Base-by-base conservation (phyloP, 1,140 invertebrate species). In the Cephus cinctus region DNA sequence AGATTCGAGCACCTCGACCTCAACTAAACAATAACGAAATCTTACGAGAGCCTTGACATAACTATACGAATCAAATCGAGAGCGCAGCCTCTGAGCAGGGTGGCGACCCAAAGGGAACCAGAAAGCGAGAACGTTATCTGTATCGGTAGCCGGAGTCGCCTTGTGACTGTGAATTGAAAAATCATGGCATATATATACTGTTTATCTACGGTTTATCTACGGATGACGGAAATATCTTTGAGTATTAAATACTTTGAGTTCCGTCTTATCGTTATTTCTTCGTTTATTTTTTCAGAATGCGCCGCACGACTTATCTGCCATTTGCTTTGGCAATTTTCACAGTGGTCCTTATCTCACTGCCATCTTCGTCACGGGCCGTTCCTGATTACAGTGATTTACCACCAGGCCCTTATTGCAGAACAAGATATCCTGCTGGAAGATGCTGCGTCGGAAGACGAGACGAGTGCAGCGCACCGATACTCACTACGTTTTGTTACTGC, bases 401-500 rank as follows among this genome's bases (percentile, higher is more conserved):
- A n/a, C 31, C 56, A n/a, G 79, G 78, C 2, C 67, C 73, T 11
- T 81, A 73, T 23, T 80, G 79, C 42, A 65, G 57, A 63, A 75
- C 35, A 3, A 51, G 36, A 19, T 71, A 59, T 38, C 23, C 36
- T 1, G 16, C 15, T 1, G 63, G 70, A 2, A 61, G 63, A 11
- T 93, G 90, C 60, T 94, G 90, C 63, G 56, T 68, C 1, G 83
- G 84, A 9, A 73, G 90, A 25, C 71, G 82, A 52, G 90, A 94
- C 65, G 77, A 82, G 4, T 94, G 90, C 65, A 82, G 85, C 1
- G 78, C 84, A 15, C 89, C 88, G 6, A 89, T 93, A 52, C 55
- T 80, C 43, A 72, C 79, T 11, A 93, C 92, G 0, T 63, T 89
- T 2, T 97, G 94, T 71, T 96, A 97, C 72, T 97, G 94, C 65